A percentile compares a stretch with the other conserved stretches of the same genome.
phyloP scores from a whole-genome alignment of 2,888 invertebrate genomes.

The Boloria selene region DNA sequence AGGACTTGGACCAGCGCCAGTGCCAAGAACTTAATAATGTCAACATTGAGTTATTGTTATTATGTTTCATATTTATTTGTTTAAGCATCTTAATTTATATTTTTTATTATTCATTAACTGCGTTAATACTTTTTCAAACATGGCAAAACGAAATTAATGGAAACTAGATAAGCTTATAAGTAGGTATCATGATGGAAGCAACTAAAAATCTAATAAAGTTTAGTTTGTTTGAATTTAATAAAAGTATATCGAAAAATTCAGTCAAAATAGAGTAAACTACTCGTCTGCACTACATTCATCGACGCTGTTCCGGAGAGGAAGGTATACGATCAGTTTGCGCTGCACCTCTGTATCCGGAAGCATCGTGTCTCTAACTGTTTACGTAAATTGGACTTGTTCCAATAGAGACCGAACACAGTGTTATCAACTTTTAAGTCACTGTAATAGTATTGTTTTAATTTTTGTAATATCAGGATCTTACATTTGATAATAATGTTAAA shows the following conservation, averaged over 20 bases:
- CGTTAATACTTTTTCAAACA: too few relatives aligned
- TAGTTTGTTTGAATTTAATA: too few relatives aligned
- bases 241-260: too few relatives aligned
- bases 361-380: constrained; percentile 19
- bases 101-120: too few relatives aligned
- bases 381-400: constrained; percentile 16
- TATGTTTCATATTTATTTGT: constrained; percentile 2
- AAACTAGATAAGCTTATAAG: too few relatives aligned
- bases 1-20: constrained; percentile 23
- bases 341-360: constrained; percentile 15
- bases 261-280: too few relatives aligned
- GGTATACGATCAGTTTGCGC: constrained; percentile 12
- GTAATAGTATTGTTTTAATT: background rate
- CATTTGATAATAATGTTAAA: too few relatives aligned
- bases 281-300: constrained; percentile 1
- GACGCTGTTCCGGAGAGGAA: constrained; percentile 12
- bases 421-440: constrained; percentile 15
- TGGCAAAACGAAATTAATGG: too few relatives aligned
- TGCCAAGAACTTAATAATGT: constrained; percentile 25
- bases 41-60: constrained; percentile 27
- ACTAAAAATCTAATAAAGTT: too few relatives aligned
- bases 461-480: background rate
- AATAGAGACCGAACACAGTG: background rate
- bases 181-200: too few relatives aligned
- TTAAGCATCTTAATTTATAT: too few relatives aligned